phyloP scores from a whole-genome alignment of 2,797 vertebrate species.

The Dendrocincla fuliginosa region DNA sequence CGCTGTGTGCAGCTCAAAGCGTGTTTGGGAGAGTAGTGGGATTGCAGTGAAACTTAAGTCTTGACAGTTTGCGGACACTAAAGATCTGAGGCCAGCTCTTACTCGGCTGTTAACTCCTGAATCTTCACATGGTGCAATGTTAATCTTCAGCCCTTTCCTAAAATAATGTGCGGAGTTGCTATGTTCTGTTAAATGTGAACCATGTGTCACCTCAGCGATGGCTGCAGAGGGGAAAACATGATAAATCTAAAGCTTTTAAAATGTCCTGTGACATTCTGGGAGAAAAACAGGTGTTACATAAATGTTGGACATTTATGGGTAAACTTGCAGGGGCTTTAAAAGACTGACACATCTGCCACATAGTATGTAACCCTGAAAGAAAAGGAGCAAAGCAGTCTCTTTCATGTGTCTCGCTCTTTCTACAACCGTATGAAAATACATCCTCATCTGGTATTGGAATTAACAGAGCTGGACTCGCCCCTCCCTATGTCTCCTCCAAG shows the following conservation, averaged over 20 bases:
- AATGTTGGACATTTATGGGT: slow-evolving; percentile 66
- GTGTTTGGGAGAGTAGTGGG: background rate
- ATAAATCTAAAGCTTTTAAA: slow-evolving; percentile 68
- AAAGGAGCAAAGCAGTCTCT: slow-evolving; percentile 44
- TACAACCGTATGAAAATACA: slow-evolving; percentile 35
- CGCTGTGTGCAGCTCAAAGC: background rate
- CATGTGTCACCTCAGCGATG: slow-evolving; percentile 64
- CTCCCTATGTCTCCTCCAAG: slow-evolving; percentile 44
- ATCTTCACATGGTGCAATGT: slow-evolving; percentile 51
- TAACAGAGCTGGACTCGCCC: slow-evolving; percentile 17
- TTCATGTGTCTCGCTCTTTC: slow-evolving; percentile 48
- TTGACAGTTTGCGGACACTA: slow-evolving; percentile 49
- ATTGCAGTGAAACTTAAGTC: slow-evolving; percentile 31
- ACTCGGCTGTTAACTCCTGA: slow-evolving; percentile 53
- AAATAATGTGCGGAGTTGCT: slow-evolving; percentile 54
- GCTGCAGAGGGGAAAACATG: slow-evolving; percentile 36
- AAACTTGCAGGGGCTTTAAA: slow-evolving; percentile 63
- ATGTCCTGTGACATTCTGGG: slow-evolving; percentile 50
- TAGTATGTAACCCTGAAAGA: slow-evolving; percentile 60
- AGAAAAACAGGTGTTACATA: slow-evolving; percentile 71
- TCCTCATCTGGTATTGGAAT: slow-evolving; percentile 69
- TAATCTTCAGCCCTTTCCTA: slow-evolving; percentile 61
- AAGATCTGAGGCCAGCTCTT: slow-evolving; percentile 43
- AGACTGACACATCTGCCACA: slow-evolving; percentile 66
- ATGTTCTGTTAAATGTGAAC: slow-evolving; percentile 62